Base-by-base conservation (phyloP, 1,140 invertebrate genomes). In the Pseudoatta argentina region DNA sequence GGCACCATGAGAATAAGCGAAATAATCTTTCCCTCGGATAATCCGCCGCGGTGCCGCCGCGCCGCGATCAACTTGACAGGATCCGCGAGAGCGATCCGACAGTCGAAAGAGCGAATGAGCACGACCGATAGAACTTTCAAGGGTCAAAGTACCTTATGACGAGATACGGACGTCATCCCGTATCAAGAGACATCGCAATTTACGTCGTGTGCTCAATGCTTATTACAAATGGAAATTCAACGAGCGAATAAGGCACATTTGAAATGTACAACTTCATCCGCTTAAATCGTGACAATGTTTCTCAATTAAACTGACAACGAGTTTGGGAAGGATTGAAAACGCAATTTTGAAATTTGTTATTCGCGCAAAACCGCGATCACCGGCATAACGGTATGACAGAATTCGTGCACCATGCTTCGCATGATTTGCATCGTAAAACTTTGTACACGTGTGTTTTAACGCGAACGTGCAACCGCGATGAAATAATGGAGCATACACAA, bases 401-500 rank as follows among this genome's bases (percentile, higher is more conserved):
- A 76, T 91, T 91, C 91, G 86, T 91, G 90, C 21, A 21, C 87
- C 89, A 85, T 87, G 83, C 86, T 81, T 87, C 79, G 86, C 77
- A 88, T 81, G 87, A 91, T 92, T 92, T 91, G 91, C 91, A 91
- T 92, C 90, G 85, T 89, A 90, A 92, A 92, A 91, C 85, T 90
- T 85, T 87, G 82, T 82, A 69, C 89, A 90, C 88, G 86, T 85
- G 67, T 90, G 91, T 91, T 88, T 81, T 91, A 86, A 90, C 90
- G 88, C 88, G 87, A 86, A 77, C 75, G 83, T 86, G 86, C 85
- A 88, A 87, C 86, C 91, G 88, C 91, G 87, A 89, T 91, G 88
- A 89, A 92, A 91, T 92, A 92, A 92, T 90, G 88, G 88, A 87
- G 86, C 88, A 79, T 76, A 82, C 79, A 83, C 61, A 89, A 78